A percentile compares a stretch with the other conserved stretches of the same genome.
phyloP scores from a whole-genome alignment of 2,113 vertebrate genomes.

The Nyctereutes procyonoides region DNA sequence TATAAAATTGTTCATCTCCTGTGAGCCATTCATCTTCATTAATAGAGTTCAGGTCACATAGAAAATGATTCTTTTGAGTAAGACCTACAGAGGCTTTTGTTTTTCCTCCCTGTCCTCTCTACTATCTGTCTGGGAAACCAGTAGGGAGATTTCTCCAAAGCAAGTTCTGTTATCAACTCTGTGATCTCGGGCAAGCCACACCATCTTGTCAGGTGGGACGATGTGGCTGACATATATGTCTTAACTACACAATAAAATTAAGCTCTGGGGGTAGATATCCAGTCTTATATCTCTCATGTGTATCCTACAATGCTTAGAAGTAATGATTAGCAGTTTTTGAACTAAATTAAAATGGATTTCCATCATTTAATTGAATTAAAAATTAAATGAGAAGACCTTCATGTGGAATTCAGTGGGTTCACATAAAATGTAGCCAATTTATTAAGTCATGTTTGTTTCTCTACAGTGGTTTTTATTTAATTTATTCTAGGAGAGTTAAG shows the following conservation, averaged over 20 bases:
- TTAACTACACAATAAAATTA: background rate
- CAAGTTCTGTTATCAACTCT: background rate
- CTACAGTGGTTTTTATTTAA: background rate
- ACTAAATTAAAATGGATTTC: constrained; percentile 37
- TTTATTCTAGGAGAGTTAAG: background rate
- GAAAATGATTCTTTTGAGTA: background rate
- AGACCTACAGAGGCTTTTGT: background rate
- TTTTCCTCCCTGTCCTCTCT: background rate
- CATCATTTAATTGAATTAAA: background rate
- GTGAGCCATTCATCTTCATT: constrained; percentile 57
- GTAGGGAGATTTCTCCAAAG: background rate
- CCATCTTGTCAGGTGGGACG: background rate
- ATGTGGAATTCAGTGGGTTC: background rate
- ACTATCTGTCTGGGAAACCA: background rate
- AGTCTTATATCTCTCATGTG: background rate
- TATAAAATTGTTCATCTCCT: constrained; percentile 68
- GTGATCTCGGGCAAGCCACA: background rate
- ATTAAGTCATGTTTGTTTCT: background rate
- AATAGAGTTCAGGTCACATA: background rate
- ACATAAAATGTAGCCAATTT: background rate
- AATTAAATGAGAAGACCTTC: constrained; percentile 33
- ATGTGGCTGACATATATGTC: background rate
- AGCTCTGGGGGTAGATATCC: background rate
- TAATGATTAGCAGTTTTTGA: constrained; percentile 11
- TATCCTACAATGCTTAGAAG: background rate